These are phyloP conservation scores for Heteronetta atricapilla DNA, from an alignment of 2,113 vertebrate species.

Conservation along the genomic window DNA sequence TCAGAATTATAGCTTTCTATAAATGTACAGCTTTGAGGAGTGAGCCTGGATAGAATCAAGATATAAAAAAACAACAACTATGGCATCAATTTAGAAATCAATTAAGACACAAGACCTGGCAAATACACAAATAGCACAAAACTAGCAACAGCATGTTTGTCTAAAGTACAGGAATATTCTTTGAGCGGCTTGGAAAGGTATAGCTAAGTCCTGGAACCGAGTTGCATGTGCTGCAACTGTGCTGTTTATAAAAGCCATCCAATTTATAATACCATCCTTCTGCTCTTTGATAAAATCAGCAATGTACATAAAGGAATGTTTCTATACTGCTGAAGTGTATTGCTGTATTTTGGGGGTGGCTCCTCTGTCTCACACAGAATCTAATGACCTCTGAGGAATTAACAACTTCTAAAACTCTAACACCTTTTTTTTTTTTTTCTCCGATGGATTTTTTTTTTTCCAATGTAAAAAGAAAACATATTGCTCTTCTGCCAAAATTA, in stretches of 20 bases:
- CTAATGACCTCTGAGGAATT: neutral
- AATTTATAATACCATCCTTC: neutral
- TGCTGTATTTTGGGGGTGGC: slow-evolving; percentile 10
- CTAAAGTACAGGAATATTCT: neutral
- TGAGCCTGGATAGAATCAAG: slow-evolving; percentile 18
- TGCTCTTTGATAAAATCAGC: neutral
- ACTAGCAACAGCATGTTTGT: neutral
- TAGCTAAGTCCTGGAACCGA: neutral
- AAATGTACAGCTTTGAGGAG: slow-evolving; percentile 4
- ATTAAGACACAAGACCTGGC: neutral
- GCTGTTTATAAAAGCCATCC: neutral
- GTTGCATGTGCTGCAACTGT: neutral
- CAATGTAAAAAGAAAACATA: neutral
- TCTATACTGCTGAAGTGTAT: slow-evolving; percentile 32
- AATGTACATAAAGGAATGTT: slow-evolving; percentile 11
- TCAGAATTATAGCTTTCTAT: slow-evolving; percentile 2
- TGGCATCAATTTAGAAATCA: slow-evolving; percentile 6
- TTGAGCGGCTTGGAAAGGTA: slow-evolving; percentile 1
- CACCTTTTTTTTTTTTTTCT: neutral
- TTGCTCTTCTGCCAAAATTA: slow-evolving; percentile 3
- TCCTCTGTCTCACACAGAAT: neutral
- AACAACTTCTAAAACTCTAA: neutral
- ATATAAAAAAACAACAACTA: neutral
- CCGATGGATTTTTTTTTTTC: neutral
- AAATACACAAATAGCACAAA: neutral